Conservation (phyloP, 2,113 vertebrate genomes). For the Loxodonta africana region DNA sequence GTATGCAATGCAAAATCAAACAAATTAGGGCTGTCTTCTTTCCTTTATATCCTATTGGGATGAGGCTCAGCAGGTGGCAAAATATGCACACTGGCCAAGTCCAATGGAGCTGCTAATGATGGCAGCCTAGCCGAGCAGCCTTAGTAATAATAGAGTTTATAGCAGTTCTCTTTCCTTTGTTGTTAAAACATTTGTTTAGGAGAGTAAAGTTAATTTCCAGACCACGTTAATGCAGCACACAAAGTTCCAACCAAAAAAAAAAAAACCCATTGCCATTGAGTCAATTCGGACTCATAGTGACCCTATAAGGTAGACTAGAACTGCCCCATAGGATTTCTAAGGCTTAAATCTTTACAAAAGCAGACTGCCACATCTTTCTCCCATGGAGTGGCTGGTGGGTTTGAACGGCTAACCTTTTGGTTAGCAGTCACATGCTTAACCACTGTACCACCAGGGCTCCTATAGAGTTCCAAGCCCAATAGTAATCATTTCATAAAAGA, state of each 20-base stretch:
- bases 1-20: conserved; percentile 17
- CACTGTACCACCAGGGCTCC: not conserved
- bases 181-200: conserved; percentile 49
- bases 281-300: not conserved
- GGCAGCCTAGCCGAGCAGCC: not conserved
- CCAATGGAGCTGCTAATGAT: not conserved
- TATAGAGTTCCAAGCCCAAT: not conserved
- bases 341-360: not conserved
- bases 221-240: conserved; percentile 4
- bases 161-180: not conserved
- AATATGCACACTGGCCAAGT: not conserved
- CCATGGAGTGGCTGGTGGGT: not conserved
- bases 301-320: not conserved
- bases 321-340: not conserved
- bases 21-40: conserved; percentile 24
- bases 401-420: not conserved
- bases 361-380: not conserved
- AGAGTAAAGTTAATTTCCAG: not conserved
- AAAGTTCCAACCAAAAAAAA: not conserved
- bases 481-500: conserved; percentile 15
- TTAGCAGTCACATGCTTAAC: not conserved
- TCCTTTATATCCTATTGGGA: not conserved
- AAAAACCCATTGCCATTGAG: not conserved
- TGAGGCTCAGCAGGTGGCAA: not conserved
- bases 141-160: not conserved